phyloP scores from a whole-genome alignment of 2,113 vertebrate species.

The Chinchilla lanigera region DNA sequence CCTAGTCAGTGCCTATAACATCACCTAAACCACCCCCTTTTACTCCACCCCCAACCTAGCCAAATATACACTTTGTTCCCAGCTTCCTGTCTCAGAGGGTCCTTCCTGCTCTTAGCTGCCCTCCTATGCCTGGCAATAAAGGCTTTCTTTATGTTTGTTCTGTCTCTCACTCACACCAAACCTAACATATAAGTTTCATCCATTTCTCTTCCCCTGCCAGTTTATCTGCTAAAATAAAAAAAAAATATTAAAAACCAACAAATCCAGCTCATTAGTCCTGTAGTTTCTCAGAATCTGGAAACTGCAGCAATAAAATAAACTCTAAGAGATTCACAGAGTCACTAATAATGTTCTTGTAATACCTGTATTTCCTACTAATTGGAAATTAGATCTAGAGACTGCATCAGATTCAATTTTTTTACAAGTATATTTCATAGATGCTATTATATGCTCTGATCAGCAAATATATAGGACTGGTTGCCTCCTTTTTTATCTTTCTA shows the following conservation, averaged over 20 bases:
- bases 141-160: too few relatives aligned
- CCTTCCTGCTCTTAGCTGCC: too few relatives aligned
- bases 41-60: too few relatives aligned
- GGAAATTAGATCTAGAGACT: neutral
- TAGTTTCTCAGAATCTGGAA: neutral
- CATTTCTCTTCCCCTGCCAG: neutral
- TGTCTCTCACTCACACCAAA: too few relatives aligned
- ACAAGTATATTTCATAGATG: neutral
- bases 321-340: neutral
- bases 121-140: too few relatives aligned
- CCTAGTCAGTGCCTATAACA: too few relatives aligned
- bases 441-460: neutral
- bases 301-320: neutral
- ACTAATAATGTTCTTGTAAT: neutral
- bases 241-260: neutral
- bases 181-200: too few relatives aligned
- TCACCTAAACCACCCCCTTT: too few relatives aligned
- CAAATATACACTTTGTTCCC: too few relatives aligned
- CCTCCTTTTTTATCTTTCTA: slow-evolving; percentile 19
- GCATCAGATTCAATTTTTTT: neutral
- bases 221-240: neutral
- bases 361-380: neutral
- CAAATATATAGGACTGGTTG: neutral
- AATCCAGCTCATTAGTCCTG: neutral
- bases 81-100: too few relatives aligned